Evolutionary conservation across 2,113 vertebrate genomes (phyloP).

Genomic region (Actenoides hombroni): DNA sequence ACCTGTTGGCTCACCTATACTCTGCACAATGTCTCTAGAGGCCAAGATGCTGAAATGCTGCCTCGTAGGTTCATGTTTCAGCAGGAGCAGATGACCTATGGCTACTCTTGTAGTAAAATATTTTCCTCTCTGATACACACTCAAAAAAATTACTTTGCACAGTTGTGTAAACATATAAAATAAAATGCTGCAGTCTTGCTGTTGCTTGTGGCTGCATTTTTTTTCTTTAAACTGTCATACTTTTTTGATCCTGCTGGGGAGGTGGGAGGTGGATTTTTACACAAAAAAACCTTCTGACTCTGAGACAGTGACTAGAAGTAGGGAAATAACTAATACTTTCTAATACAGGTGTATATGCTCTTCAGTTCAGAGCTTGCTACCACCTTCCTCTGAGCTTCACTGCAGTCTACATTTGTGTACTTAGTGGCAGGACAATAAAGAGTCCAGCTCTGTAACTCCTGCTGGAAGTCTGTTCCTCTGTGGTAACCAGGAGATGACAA

Average conservation of each 20-base stretch:
- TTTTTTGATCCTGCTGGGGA: not conserved
- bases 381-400: not conserved
- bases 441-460: not conserved
- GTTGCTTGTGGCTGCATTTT: not conserved
- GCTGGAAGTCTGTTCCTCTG: not conserved
- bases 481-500: too few relatives aligned
- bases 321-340: not conserved
- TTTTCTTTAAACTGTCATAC: not conserved
- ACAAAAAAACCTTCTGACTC: not conserved
- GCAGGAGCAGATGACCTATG: not conserved
- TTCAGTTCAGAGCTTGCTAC: not conserved
- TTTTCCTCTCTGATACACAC: not conserved
- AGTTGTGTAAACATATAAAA: not conserved
- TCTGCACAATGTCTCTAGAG: rapidly evolving
- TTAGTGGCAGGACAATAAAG: not conserved
- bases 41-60: not conserved
- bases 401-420: rapidly evolving
- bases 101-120: not conserved
- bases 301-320: not conserved
- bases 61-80: not conserved
- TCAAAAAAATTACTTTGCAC: not conserved
- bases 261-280: not conserved
- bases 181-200: not conserved
- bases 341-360: too few relatives aligned
- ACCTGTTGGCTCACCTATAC: not conserved